Evolutionary conservation across 2,888 invertebrate species (phyloP).

Genomic region (Papilio elwesi): DNA sequence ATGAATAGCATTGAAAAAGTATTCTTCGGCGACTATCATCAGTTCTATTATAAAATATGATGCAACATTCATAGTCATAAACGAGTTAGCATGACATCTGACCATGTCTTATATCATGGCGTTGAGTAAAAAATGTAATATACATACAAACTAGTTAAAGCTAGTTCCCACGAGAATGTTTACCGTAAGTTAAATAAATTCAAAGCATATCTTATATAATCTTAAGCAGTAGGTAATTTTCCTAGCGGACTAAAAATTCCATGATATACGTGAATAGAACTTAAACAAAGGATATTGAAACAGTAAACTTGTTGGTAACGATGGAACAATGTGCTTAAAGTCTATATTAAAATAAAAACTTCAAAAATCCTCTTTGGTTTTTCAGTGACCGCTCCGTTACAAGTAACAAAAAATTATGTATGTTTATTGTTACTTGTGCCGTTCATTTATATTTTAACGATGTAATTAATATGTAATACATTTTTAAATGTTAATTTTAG

Average conservation of each 20-base stretch:
- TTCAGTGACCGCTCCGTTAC: too few relatives aligned
- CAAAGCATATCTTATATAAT: conserved; percentile 14
- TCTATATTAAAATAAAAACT: background rate
- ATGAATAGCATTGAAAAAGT: background rate
- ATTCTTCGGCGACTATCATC: background rate
- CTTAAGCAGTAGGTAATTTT: conserved; percentile 31
- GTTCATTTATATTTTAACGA: too few relatives aligned
- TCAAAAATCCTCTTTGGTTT: background rate
- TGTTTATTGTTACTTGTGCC: too few relatives aligned
- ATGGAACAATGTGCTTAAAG: background rate
- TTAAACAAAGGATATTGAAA: conserved; percentile 14
- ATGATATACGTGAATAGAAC: conserved; percentile 20
- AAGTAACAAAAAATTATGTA: too few relatives aligned
- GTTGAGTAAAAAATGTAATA: conserved; percentile 1
- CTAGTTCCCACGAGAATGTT: background rate
- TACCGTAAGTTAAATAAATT: conserved; percentile 19
- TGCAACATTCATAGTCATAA: background rate
- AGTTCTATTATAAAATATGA: background rate
- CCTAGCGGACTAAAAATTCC: conserved; percentile 32
- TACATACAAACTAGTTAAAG: conserved; percentile 3
- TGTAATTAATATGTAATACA: too few relatives aligned
- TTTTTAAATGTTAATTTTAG: too few relatives aligned
- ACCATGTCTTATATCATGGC: background rate
- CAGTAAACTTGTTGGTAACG: background rate
- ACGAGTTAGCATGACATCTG: background rate